phyloP scores from a whole-genome alignment of 1,140 invertebrate species.

The Theocolax elegans region DNA sequence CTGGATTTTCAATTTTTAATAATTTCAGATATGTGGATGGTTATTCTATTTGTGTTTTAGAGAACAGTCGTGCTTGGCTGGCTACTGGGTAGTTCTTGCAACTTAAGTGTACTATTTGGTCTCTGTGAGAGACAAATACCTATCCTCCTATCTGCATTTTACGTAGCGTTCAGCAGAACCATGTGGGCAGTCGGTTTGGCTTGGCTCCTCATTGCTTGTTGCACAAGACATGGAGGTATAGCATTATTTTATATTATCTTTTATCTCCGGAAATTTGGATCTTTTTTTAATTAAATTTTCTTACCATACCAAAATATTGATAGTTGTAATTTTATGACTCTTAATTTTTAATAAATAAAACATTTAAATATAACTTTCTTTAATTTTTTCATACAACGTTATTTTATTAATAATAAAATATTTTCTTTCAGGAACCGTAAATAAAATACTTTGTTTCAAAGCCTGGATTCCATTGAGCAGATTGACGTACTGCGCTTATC shows the following conservation, averaged over 20 bases:
- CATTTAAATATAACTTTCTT: no score
- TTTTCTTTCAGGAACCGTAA: slow-evolving; percentile 58
- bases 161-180: slow-evolving; percentile 61
- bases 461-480: slow-evolving; percentile 66
- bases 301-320: no score
- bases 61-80: slow-evolving; percentile 55
- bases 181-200: slow-evolving; percentile 66
- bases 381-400: no score
- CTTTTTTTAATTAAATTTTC: no score
- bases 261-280: no score
- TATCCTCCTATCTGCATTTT: slow-evolving; percentile 57
- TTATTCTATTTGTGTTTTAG: slow-evolving; percentile 48
- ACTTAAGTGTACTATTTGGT: slow-evolving; percentile 63
- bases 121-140: slow-evolving; percentile 58
- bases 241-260: neutral
- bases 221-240: slow-evolving; percentile 62
- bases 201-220: slow-evolving; percentile 68
- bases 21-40: neutral
- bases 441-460: slow-evolving; percentile 62
- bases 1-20: no score
- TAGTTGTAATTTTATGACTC: no score
- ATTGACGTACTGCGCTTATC: slow-evolving; percentile 66
- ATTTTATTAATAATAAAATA: no score
- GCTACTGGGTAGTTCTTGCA: slow-evolving; percentile 59
- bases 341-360: no score